A percentile compares a stretch with the other conserved stretches of the same genome.
Conservation (phyloP, 1,140 invertebrate species). For the Neotoxoptera formosana region DNA sequence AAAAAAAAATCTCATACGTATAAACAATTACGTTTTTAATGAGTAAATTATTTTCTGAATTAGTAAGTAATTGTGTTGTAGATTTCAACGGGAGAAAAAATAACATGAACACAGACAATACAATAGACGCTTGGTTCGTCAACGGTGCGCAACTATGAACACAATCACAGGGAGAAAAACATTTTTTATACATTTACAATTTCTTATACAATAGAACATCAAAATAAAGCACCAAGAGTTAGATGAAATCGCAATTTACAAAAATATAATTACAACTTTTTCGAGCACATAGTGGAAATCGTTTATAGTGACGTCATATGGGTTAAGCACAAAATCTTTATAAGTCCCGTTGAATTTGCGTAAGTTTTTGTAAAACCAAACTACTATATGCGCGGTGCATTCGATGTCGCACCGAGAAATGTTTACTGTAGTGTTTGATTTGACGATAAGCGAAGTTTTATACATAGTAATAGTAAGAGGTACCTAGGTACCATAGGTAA, state of each 20-base stretch:
- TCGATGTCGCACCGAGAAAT: neutral
- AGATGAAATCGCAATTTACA: neutral
- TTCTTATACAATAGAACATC: constrained; percentile 8
- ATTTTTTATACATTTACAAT: neutral
- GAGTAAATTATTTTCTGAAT: constrained; percentile 33
- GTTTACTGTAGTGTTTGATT: neutral
- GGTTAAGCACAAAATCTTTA: neutral
- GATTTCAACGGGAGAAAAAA: neutral
- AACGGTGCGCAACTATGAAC: constrained; percentile 46
- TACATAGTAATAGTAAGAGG: neutral
- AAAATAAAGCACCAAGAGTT: constrained; percentile 34
- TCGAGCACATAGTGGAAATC: neutral
- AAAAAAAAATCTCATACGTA: constrained; percentile 18
- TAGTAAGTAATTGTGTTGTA: constrained; percentile 21
- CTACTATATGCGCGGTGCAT: neutral
- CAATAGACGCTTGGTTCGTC: constrained; percentile 30
- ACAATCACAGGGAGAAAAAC: constrained; percentile 32
- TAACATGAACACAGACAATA: neutral
- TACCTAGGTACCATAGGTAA: neutral
- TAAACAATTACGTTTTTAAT: constrained; percentile 17
- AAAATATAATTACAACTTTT: neutral
- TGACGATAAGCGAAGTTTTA: neutral
- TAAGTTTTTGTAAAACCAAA: neutral
- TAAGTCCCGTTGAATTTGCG: neutral
- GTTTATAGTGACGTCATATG: neutral